Evolutionary conservation across 2,113 vertebrate species (phyloP).

Genomic region (Planiliza haematocheilus): DNA sequence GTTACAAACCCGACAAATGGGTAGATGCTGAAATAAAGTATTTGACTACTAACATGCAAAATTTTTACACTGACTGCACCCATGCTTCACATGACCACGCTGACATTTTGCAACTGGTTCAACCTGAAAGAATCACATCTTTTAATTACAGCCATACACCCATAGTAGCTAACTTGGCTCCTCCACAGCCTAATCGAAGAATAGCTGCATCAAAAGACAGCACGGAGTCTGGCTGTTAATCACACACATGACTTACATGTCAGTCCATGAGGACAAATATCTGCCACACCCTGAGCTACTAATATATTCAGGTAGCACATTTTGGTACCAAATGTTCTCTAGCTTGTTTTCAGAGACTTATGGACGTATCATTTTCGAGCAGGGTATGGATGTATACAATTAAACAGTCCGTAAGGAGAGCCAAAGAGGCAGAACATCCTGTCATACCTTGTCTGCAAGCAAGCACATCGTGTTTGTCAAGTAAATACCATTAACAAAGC

Average conservation of each 20-base stretch:
- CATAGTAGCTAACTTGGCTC: neutral
- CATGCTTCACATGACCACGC: neutral
- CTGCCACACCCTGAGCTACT: neutral
- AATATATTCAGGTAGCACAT: no score
- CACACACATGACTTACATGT: slow-evolving; percentile 21
- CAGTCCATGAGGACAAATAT: slow-evolving; percentile 15
- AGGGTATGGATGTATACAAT: no score
- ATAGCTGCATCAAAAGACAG: slow-evolving; percentile 18
- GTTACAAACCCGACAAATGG: neutral
- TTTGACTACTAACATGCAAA: neutral
- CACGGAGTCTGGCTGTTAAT: slow-evolving; percentile 5
- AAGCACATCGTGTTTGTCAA: no score
- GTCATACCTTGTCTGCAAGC: no score
- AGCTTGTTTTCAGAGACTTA: no score
- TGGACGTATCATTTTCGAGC: no score
- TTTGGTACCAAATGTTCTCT: no score
- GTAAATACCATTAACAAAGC: no score
- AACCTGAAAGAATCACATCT: slow-evolving; percentile 1
- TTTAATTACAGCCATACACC: neutral
- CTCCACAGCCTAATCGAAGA: slow-evolving; percentile 3
- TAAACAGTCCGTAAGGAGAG: no score
- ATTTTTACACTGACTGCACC: neutral
- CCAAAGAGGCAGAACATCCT: no score
- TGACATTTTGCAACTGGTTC: neutral
- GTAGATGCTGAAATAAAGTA: neutral